Evolutionary conservation across 2,113 vertebrate species (phyloP).

Genomic region (Rhinolophus ferrumequinum): DNA sequence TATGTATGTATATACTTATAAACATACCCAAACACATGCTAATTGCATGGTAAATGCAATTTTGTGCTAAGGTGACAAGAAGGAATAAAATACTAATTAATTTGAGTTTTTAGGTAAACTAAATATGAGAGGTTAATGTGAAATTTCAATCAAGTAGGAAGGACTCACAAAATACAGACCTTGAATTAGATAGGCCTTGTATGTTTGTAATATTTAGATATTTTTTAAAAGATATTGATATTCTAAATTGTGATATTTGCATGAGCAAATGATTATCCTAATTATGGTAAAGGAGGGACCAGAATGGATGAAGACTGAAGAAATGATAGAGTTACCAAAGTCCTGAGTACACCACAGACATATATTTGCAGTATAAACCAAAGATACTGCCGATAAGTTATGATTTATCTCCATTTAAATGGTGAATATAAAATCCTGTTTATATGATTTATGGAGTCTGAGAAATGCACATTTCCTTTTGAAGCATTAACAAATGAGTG

Average conservation of each 20-base stretch:
- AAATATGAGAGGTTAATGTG: not conserved
- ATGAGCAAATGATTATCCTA: not conserved
- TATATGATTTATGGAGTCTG: conserved; percentile 61
- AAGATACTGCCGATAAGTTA: not conserved
- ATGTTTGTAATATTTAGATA: not conserved
- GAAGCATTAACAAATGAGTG: conserved; percentile 57
- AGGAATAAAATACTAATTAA: not conserved
- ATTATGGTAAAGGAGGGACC: not conserved
- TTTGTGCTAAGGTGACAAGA: not conserved
- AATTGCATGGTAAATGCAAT: not conserved
- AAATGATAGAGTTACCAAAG: not conserved
- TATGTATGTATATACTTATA: not conserved
- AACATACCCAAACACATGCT: not conserved
- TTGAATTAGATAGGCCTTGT: not conserved
- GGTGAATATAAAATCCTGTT: conserved; percentile 41
- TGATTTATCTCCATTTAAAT: conserved; percentile 61
- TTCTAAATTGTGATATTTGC: not conserved
- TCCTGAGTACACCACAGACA: not conserved
- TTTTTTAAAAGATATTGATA: not conserved
- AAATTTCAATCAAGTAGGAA: not conserved
- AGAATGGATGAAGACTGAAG: not conserved
- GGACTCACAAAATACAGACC: not conserved
- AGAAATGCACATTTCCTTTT: conserved; percentile 42
- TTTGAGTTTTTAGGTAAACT: not conserved
- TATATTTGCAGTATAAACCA: not conserved